Percentiles rank a stretch among this genome's conserved stretches.
Evolutionary conservation across 1,140 invertebrate genomes (phyloP).

Genomic region (Macrosteles quadrilineatus): DNA sequence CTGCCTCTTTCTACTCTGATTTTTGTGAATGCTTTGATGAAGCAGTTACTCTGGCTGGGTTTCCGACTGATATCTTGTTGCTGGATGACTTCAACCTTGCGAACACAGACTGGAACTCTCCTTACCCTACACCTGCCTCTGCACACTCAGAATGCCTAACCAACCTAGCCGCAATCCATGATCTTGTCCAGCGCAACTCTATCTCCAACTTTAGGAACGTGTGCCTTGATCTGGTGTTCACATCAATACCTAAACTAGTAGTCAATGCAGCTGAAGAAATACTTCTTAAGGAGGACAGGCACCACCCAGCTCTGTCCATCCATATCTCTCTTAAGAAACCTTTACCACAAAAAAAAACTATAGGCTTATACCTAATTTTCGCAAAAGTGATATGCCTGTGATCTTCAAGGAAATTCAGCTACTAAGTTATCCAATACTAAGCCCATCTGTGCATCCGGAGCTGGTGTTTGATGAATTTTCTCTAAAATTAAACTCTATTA

Average conservation of each 20-base stretch:
- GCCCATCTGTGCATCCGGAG: not conserved
- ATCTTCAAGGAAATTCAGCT: not conserved
- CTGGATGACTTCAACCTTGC: not conserved
- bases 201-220: not conserved
- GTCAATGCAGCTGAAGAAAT: not conserved
- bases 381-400: not conserved
- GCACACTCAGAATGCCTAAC: not conserved
- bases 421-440: not conserved
- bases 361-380: not conserved
- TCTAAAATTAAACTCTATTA: not conserved
- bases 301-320: not conserved
- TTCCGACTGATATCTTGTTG: not conserved
- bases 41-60: not conserved
- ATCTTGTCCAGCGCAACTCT: not conserved
- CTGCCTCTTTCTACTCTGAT: not conserved
- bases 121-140: not conserved
- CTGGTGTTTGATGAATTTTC: not conserved
- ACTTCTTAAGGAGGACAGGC: not conserved
- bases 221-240: conserved; percentile 16
- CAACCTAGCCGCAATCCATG: not conserved
- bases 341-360: not conserved
- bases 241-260: not conserved
- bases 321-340: not conserved
- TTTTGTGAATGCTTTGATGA: not conserved
- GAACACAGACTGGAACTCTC: not conserved